phyloP scores from a whole-genome alignment of 2,888 invertebrate genomes.

The Dolichopus griseipennis region DNA sequence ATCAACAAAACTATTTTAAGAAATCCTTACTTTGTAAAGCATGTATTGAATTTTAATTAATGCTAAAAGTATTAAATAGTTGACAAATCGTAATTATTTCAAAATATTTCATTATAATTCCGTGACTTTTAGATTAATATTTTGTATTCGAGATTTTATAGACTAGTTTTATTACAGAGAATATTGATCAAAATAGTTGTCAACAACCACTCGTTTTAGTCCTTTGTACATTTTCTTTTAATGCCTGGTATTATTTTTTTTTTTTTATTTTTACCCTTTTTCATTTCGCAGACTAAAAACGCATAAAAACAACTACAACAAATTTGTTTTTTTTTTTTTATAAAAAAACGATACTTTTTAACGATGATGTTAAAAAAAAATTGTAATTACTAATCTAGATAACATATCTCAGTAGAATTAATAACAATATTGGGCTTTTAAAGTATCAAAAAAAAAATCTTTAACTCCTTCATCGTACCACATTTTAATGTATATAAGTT shows the following conservation, averaged over 20 bases:
- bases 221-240: neutral
- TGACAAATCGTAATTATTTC: slow-evolving; percentile 1
- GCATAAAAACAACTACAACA: too few relatives aligned
- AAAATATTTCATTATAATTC: neutral
- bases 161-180: neutral
- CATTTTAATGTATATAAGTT: neutral
- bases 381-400: neutral
- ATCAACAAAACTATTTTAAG: too few relatives aligned
- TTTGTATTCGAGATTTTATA: neutral
- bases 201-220: neutral
- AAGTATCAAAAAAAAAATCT: neutral
- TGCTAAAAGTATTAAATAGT: neutral
- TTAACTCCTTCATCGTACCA: neutral
- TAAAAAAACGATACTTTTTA: too few relatives aligned
- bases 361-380: neutral
- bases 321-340: too few relatives aligned
- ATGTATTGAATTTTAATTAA: neutral
- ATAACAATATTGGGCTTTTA: neutral
- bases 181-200: too few relatives aligned
- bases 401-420: neutral
- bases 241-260: neutral
- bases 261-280: neutral
- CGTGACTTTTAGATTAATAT: slow-evolving; percentile 1
- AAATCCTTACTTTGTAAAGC: too few relatives aligned
- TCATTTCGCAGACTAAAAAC: neutral